A percentile compares a stretch with the other conserved stretches of the same genome.
Evolutionary conservation across 2,888 invertebrate species (phyloP).

Genomic region (Cantharis flavilabris): DNA sequence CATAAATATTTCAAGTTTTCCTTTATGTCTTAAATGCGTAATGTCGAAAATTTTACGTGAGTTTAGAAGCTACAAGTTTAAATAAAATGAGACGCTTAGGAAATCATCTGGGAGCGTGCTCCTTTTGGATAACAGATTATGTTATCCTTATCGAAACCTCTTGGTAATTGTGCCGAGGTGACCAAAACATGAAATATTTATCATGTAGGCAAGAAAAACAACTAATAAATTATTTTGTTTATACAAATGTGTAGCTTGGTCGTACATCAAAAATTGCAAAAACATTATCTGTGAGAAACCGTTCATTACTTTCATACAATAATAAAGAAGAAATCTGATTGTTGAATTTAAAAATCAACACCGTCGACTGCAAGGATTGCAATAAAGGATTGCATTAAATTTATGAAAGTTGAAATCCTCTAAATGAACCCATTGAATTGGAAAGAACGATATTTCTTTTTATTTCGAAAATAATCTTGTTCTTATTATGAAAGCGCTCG

Average conservation of each 20-base stretch:
- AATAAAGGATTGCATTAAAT: not conserved
- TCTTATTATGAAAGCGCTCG: not conserved
- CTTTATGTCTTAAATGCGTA: not conserved
- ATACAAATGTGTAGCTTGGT: no score
- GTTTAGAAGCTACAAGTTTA: not conserved
- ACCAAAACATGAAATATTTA: not conserved
- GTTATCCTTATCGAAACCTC: not conserved
- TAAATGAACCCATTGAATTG: not conserved
- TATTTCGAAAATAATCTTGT: not conserved
- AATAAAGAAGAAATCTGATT: not conserved
- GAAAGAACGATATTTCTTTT: not conserved
- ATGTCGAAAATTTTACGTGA: not conserved
- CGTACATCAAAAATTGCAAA: not conserved
- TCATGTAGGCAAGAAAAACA: not conserved
- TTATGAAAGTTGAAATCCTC: not conserved
- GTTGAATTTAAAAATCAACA: not conserved
- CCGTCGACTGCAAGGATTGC: not conserved
- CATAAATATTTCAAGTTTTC: not conserved
- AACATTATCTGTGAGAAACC: not conserved
- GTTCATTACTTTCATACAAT: no score
- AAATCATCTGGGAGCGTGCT: not conserved
- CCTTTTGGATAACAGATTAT: not conserved
- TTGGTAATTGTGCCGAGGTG: not conserved
- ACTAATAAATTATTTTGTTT: not conserved
- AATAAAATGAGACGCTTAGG: not conserved